phyloP scores from a whole-genome alignment of 2,797 vertebrate species.

The Danio kyathit region DNA sequence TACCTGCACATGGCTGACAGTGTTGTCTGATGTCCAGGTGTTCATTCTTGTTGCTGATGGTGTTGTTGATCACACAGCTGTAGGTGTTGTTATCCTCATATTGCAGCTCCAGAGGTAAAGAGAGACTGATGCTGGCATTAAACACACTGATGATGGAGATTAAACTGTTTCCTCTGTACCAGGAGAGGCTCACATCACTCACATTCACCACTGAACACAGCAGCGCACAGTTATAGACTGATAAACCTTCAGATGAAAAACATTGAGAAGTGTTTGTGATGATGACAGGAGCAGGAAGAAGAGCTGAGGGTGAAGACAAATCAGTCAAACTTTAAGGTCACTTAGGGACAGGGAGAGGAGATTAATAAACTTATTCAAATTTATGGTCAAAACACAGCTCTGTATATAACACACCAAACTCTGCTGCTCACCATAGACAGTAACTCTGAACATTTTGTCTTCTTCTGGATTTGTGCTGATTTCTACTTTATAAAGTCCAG shows the following conservation, averaged over 20 bases:
- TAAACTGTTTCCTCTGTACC: background rate
- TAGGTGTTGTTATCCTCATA: too few relatives aligned
- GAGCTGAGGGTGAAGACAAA: background rate
- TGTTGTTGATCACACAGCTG: too few relatives aligned
- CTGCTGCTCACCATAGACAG: background rate
- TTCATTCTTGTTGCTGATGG: too few relatives aligned
- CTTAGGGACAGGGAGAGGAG: too few relatives aligned
- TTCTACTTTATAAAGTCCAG: background rate
- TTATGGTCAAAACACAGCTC: background rate
- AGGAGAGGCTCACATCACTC: background rate
- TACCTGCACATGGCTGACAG: background rate
- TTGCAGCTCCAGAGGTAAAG: too few relatives aligned
- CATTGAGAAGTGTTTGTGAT: background rate
- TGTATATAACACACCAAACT: background rate
- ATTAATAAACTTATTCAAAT: too few relatives aligned
- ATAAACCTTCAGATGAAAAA: background rate
- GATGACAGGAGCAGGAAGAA: background rate
- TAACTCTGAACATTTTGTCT: background rate
- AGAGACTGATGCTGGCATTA: background rate
- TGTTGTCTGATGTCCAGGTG: background rate
- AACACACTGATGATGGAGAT: background rate
- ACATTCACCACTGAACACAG: constrained; percentile 7
- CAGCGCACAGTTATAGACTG: background rate
- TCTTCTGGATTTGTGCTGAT: background rate
- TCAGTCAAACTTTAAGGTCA: background rate